Base-by-base conservation (phyloP, 2,113 vertebrate genomes). In the Ondatra zibethicus region DNA sequence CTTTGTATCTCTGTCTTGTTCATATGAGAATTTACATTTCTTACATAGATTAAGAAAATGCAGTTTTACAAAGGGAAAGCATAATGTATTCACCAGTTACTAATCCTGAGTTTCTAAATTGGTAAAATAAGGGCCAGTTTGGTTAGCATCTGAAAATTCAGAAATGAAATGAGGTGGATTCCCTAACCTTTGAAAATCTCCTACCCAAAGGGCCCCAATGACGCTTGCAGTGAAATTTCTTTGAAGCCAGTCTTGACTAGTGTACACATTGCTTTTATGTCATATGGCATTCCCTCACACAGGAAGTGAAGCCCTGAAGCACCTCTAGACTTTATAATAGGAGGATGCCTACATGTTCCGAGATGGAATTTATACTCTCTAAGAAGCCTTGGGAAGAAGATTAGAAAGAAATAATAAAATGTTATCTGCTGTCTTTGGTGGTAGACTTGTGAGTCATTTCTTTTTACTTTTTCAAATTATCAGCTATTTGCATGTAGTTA, bases 71-170 rank as follows among this genome's bases (percentile, higher is more conserved):
- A 93, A 93, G 25, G 52, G 36, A 82, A 93, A 84, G 10, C 72
- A 50, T 80, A 77, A 27, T 58, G 27, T 61, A 88, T 36, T 78
- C 45, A 14, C 47, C 81, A 86, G 36, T 97, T 52, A 87, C 68
- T 97, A 85, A 95, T 89, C 42, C 78, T 61, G 33, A 76, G 33
- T 93, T 94, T 65, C 31, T 78, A 78, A 92, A 42, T 72, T 84
- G 52, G 25, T 88, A 58, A 90, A 77, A 47, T 36, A 87, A 92
- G 72, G 45, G 27, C 73, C 39, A 92, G 36, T 94, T 82, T 90
- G 58, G 39, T 89, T 33, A 86, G 42, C 27, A 93, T 81, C 36
- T 80, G 68, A 78, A 95, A 7, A 87, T 63, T 93, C 75, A 33
- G 55, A 58, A 58, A 58, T 58, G 19, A 58, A 21, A 21, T 58